Evolutionary conservation across 2,888 invertebrate species (phyloP).

Genomic region (Lasiommata megera): DNA sequence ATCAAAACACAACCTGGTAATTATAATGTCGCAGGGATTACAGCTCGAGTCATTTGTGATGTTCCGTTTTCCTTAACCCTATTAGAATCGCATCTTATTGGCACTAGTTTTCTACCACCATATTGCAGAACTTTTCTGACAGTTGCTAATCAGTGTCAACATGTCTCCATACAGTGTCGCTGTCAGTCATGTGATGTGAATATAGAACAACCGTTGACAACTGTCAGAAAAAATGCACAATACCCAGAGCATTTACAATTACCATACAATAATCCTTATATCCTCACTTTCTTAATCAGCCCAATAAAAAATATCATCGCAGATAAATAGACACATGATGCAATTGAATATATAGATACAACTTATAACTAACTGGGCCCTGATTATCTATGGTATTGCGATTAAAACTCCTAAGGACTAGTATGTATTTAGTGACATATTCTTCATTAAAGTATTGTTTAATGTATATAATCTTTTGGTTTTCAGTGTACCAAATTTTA

Average conservation of each 20-base stretch:
- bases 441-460: too few species aligned
- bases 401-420: too few species aligned
- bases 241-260: neutral
- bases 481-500: too few species aligned
- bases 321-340: neutral
- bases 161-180: neutral
- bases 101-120: neutral
- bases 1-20: conserved; percentile 22
- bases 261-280: neutral
- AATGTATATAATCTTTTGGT: too few species aligned
- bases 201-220: neutral
- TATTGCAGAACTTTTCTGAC: neutral
- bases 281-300: neutral
- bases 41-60: conserved; percentile 8
- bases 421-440: too few species aligned
- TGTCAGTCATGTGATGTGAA: neutral
- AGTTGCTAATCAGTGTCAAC: neutral
- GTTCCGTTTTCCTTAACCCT: conserved; percentile 1
- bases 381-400: too few species aligned
- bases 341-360: neutral
- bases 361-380: neutral
- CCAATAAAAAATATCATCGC: neutral
- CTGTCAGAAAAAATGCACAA: neutral
- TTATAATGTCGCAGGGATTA: conserved; percentile 13
- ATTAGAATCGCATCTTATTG: conserved; percentile 3